Percentiles rank a stretch among this genome's conserved stretches.
These are phyloP conservation scores for Enhydra lutris DNA, from an alignment of 2,113 vertebrate genomes.

Conservation along the genomic window DNA sequence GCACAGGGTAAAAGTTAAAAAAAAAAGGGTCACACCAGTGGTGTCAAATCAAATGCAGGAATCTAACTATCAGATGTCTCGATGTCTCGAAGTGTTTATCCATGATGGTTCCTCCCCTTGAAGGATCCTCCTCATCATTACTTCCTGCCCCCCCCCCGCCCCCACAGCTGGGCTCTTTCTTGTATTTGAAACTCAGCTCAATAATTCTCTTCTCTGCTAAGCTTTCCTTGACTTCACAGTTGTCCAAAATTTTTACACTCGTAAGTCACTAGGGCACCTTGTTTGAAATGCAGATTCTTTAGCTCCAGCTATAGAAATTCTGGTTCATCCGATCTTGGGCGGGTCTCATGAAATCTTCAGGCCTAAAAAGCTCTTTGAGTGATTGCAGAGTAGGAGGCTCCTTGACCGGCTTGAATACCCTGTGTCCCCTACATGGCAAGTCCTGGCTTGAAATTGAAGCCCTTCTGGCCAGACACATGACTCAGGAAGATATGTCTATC, in stretches of 20 bases:
- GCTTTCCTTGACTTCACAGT: not conserved
- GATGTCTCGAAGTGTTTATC: not conserved
- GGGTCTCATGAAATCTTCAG: not conserved
- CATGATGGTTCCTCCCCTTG: not conserved
- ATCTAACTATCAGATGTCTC: not conserved
- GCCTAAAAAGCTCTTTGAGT: not conserved
- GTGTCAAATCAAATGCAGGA: not conserved
- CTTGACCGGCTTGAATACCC: not conserved
- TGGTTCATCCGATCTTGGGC: not conserved
- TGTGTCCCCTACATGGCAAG: fast-evolving
- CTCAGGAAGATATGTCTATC: not conserved
- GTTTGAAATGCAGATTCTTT: not conserved
- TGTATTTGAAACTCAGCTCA: not conserved
- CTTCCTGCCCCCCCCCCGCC: not conserved
- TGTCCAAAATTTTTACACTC: not conserved
- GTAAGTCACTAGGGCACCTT: not conserved
- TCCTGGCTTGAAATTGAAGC: not conserved
- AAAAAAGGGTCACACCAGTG: not conserved
- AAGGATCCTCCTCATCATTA: not conserved
- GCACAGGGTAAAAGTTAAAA: not conserved
- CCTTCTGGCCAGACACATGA: not conserved
- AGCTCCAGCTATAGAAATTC: not conserved
- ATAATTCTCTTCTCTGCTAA: not conserved
- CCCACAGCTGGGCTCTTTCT: not conserved
- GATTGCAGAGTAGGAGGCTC: not conserved